A percentile compares a stretch with the other conserved stretches of the same genome.
Evolutionary conservation across 2,888 invertebrate species (phyloP).

Genomic region (Deilephila elpenor): DNA sequence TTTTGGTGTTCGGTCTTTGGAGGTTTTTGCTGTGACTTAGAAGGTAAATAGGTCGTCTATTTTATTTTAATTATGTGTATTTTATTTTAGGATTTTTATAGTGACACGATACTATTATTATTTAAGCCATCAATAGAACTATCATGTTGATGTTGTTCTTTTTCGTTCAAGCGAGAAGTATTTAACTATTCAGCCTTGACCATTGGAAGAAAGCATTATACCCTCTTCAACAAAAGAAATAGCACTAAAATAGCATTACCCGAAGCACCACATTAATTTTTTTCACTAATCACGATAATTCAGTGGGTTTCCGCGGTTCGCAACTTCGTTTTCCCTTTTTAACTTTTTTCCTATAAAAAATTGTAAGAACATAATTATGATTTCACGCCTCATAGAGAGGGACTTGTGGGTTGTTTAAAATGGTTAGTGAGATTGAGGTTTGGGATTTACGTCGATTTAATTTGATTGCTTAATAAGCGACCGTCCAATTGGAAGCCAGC

Average conservation of each 20-base stretch:
- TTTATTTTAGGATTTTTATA: too few relatives aligned
- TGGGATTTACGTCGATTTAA: background rate
- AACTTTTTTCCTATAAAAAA: slow-evolving; percentile 5
- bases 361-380: slow-evolving; percentile 8
- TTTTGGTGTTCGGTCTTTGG: background rate
- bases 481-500: background rate
- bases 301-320: background rate
- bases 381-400: slow-evolving; percentile 18
- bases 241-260: background rate
- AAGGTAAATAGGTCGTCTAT: too few relatives aligned
- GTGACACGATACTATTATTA: too few relatives aligned
- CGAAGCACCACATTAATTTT: slow-evolving; percentile 17
- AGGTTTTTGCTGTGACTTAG: background rate
- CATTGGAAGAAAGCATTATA: too few relatives aligned
- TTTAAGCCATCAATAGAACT: too few relatives aligned
- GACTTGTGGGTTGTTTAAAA: slow-evolving; percentile 6
- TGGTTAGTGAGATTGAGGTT: background rate
- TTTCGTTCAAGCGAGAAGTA: too few relatives aligned
- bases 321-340: slow-evolving; percentile 4
- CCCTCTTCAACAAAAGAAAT: background rate
- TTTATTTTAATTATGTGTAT: too few relatives aligned
- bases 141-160: too few relatives aligned
- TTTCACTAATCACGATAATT: slow-evolving; percentile 23
- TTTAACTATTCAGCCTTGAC: too few relatives aligned
- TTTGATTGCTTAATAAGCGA: background rate